A percentile compares a stretch with the other conserved stretches of the same genome.
Evolutionary conservation across 2,113 vertebrate genomes (phyloP).

Genomic region (Bungarus multicinctus): DNA sequence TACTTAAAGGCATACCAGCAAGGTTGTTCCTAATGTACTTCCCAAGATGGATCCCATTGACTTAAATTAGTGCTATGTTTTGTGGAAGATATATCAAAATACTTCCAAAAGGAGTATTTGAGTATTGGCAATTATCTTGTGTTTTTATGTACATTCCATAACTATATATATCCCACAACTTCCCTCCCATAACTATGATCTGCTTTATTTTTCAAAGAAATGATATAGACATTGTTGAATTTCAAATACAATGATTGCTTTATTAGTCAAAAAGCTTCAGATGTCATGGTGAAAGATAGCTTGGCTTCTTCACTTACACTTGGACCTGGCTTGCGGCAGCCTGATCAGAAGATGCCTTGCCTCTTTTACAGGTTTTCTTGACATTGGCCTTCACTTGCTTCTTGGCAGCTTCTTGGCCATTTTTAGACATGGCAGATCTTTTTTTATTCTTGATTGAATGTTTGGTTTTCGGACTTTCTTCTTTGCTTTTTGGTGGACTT

Average conservation of each 20-base stretch:
- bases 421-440: not conserved
- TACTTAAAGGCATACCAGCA: not conserved
- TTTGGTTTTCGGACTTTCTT: not conserved
- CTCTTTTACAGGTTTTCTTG: not conserved
- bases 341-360: not conserved
- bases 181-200: not conserved
- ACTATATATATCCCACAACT: not conserved
- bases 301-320: not conserved
- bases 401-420: not conserved
- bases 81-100: not conserved
- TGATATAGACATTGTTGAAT: not conserved
- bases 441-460: not conserved
- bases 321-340: not conserved
- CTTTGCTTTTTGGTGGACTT: not conserved
- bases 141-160: not conserved
- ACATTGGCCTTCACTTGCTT: not conserved
- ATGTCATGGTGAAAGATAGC: not conserved
- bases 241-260: constrained; percentile 17
- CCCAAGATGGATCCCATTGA: not conserved
- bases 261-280: constrained; percentile 14
- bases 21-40: not conserved
- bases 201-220: not conserved
- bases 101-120: not conserved
- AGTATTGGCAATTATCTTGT: not conserved
- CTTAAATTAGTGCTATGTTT: not conserved